A percentile compares a stretch with the other conserved stretches of the same genome.
phyloP scores from a whole-genome alignment of 1,140 invertebrate genomes.

The Anagrus nilaparvatae region DNA sequence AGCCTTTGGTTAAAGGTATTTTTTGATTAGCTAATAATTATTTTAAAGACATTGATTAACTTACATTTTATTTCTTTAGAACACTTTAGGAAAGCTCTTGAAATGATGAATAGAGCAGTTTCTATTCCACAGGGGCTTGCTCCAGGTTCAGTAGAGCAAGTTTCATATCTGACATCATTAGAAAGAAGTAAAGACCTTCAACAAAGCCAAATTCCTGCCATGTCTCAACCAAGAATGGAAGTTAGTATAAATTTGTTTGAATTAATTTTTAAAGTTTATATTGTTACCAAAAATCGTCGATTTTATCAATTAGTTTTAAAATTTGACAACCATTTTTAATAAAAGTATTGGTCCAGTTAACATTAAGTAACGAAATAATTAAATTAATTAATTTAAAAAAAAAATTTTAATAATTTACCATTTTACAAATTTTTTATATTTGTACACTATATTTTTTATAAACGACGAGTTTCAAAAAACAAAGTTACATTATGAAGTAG shows the following conservation, averaged over 20 bases:
- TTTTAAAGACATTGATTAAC: slow-evolving; percentile 1
- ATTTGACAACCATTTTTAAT: too few species aligned
- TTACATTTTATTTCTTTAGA: slow-evolving; percentile 40
- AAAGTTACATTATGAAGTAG: too few species aligned
- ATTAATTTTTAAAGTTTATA: slow-evolving; percentile 7
- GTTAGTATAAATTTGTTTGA: slow-evolving; percentile 18
- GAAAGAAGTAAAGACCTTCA: slow-evolving; percentile 40
- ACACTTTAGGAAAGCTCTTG: slow-evolving; percentile 77
- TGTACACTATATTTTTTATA: too few species aligned
- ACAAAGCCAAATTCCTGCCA: slow-evolving; percentile 45
- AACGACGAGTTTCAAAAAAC: too few species aligned
- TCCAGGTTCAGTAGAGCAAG: slow-evolving; percentile 46
- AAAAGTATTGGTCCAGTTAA: too few species aligned
- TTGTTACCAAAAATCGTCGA: slow-evolving; percentile 7
- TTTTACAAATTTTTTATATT: too few species aligned
- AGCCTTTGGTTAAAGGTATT: slow-evolving; percentile 60
- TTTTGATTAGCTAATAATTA: not conserved
- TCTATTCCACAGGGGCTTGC: slow-evolving; percentile 42
- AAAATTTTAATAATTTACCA: too few species aligned
- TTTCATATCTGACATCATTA: slow-evolving; percentile 47
- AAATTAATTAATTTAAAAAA: too few species aligned
- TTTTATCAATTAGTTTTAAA: too few species aligned
- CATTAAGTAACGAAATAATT: too few species aligned
- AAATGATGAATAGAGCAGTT: slow-evolving; percentile 83
- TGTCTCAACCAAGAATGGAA: slow-evolving; percentile 42